phyloP scores from a whole-genome alignment of 2,888 invertebrate genomes.

The Polydesmus complanatus region DNA sequence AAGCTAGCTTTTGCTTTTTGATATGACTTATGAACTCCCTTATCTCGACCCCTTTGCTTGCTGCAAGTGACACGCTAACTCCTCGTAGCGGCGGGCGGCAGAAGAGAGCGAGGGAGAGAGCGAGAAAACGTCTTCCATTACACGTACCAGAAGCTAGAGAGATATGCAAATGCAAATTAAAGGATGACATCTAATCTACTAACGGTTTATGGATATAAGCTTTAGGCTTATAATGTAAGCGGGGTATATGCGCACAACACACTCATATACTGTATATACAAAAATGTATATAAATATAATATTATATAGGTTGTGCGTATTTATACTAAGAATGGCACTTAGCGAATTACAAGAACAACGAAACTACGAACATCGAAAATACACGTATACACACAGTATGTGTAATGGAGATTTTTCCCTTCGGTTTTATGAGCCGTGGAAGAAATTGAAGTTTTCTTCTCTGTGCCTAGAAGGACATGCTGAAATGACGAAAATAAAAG shows the following conservation, averaged over 20 bases:
- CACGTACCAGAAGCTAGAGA: not conserved
- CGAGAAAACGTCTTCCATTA: too few species aligned
- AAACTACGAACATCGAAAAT: not conserved
- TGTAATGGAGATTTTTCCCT: not conserved
- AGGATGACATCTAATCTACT: not conserved
- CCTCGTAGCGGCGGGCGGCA: too few species aligned
- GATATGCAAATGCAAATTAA: not conserved
- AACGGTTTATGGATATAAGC: not conserved
- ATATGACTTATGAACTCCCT: not conserved
- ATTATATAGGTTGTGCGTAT: not conserved
- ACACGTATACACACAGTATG: not conserved
- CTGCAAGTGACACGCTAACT: not conserved
- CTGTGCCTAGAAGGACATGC: not conserved
- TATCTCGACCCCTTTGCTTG: not conserved
- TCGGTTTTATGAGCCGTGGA: not conserved
- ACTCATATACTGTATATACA: too few species aligned
- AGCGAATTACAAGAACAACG: not conserved
- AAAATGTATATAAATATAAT: not conserved
- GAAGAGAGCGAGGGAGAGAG: too few species aligned
- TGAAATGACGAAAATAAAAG: too few species aligned
- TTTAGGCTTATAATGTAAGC: not conserved
- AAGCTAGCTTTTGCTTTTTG: not conserved
- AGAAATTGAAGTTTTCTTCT: not conserved
- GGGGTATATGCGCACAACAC: too few species aligned
- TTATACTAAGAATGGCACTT: not conserved